phyloP scores from a whole-genome alignment of 1,140 invertebrate species.

The Drosophila setifemur region DNA sequence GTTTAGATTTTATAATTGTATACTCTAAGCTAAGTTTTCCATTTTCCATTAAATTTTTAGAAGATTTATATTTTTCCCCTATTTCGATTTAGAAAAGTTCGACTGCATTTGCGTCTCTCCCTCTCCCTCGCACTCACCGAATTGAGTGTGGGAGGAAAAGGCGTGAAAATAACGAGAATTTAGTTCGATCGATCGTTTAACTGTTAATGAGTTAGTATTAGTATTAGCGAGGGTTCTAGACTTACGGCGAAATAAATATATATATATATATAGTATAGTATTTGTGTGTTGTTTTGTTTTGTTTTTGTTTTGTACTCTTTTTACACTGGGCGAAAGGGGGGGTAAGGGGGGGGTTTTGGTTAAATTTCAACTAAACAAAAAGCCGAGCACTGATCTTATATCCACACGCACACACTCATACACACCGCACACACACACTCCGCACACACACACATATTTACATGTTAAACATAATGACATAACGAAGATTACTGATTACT shows the following conservation, averaged over 20 bases:
- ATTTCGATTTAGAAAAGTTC: not conserved
- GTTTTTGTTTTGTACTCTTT: slow-evolving; percentile 19
- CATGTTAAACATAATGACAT: slow-evolving; percentile 37
- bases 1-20: too few species aligned
- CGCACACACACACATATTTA: slow-evolving; percentile 21
- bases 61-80: not conserved
- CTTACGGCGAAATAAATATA: slow-evolving; percentile 36
- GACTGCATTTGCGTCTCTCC: slow-evolving; percentile 11
- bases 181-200: slow-evolving; percentile 31
- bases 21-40: too few species aligned
- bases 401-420: not conserved
- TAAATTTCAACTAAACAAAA: slow-evolving; percentile 28
- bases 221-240: slow-evolving; percentile 10
- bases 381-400: slow-evolving; percentile 27
- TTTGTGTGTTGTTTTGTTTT: slow-evolving; percentile 11
- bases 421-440: not conserved
- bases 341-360: not conserved
- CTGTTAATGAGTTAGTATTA: slow-evolving; percentile 32
- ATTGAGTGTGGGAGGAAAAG: slow-evolving; percentile 1
- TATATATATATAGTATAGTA: too few species aligned
- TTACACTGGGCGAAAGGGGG: slow-evolving; percentile 6
- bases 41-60: not conserved
- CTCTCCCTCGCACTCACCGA: not conserved
- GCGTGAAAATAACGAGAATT: slow-evolving; percentile 5
- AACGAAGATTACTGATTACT: slow-evolving; percentile 33